A percentile compares a stretch with the other conserved stretches of the same genome.
Conservation (phyloP, 30 jellyfish, hydroid and myxozoan genomes). For the Cassiopea xamachana region DNA sequence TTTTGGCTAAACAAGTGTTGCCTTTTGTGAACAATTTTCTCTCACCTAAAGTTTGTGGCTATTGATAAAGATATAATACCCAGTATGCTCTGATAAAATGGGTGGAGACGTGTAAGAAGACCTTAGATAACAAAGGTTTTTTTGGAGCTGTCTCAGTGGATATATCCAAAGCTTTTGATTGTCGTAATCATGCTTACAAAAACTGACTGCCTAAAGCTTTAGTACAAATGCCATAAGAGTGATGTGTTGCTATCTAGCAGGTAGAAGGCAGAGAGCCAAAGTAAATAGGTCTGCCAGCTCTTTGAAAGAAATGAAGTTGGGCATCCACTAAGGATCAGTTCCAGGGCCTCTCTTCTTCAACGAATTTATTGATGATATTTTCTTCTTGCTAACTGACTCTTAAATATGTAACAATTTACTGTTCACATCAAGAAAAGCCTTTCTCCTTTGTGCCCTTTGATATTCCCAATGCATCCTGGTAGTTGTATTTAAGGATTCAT, state of each 20-base stretch:
- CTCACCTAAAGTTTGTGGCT: slow-evolving; percentile 43
- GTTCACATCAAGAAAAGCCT: slow-evolving; percentile 6
- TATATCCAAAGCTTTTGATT: not conserved
- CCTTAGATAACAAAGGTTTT: slow-evolving; percentile 39
- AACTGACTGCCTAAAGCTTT: slow-evolving; percentile 41
- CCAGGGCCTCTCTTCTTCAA: slow-evolving; percentile 24
- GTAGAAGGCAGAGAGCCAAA: slow-evolving; percentile 64
- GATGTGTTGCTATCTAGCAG: slow-evolving; percentile 56
- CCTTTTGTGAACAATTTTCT: slow-evolving; percentile 40
- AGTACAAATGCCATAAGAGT: slow-evolving; percentile 50
- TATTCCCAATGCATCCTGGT: too few species aligned
- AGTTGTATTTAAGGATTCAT: too few species aligned
- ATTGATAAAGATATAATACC: slow-evolving; percentile 46
- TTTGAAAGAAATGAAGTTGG: not conserved
- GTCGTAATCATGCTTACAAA: slow-evolving; percentile 23
- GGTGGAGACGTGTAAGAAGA: slow-evolving; percentile 49
- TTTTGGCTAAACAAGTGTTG: slow-evolving; percentile 25
- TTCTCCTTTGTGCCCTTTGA: too few species aligned
- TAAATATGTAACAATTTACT: slow-evolving; percentile 5
- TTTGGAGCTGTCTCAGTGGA: slow-evolving; percentile 27
- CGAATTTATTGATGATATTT: slow-evolving; percentile 3
- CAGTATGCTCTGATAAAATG: slow-evolving; percentile 42
- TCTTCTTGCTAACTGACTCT: not conserved
- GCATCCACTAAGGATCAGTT: slow-evolving; percentile 27
- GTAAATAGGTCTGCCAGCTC: slow-evolving; percentile 11